Evolutionary conservation across 2,797 vertebrate genomes (phyloP), one percentile per base, ranked within the genome.

Genomic region (Tragopan temminckii): DNA sequence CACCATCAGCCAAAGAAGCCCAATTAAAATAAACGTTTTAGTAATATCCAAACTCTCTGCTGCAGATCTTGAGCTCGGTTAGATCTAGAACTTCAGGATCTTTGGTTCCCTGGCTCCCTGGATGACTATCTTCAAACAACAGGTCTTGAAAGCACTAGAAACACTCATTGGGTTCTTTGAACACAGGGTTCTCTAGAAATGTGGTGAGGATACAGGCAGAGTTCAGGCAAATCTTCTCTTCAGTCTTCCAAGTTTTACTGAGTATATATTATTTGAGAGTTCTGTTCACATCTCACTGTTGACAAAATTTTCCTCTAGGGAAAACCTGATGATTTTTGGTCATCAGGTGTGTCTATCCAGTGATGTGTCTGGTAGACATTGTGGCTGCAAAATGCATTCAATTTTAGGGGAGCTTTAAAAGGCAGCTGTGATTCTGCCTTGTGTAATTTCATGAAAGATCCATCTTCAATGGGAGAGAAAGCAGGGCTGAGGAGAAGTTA

Each of bases 181-280:
- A 31, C 15, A 18, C 53, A 52, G 33, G 7, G 36, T 5, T 45
- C 21, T 35, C 18, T 71, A 33, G 6, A 66, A 59, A 55, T 35
- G 24, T 58, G 31, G 25, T 25, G 40, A 11, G 11, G 12, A 5
- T 46, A 20, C 20, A 35, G 19, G 20, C 40, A 70, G 52, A 55
- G 20, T 50, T 21, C 57, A 25, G 12, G 11, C 31, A 15, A 72
- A 81, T 25, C 1, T 0, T n/a, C 13, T 59, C 45, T 82, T 63
- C 67, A 40, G 61, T n/a, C 7, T 72, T 45, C 23, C 23, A 33
- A 0, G 23, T 7, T 31, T 70, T 31, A 50, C 58, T 50, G 24
- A 70, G 6, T 50, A 33, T 33, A 53, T 5, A 7, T 6, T 21
- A 3, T 27, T 35, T 50, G 11, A 8, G 12, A 16, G 0, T 45